phyloP scores from a whole-genome alignment of 2,888 invertebrate genomes.

The Mechanitis mazaeus region DNA sequence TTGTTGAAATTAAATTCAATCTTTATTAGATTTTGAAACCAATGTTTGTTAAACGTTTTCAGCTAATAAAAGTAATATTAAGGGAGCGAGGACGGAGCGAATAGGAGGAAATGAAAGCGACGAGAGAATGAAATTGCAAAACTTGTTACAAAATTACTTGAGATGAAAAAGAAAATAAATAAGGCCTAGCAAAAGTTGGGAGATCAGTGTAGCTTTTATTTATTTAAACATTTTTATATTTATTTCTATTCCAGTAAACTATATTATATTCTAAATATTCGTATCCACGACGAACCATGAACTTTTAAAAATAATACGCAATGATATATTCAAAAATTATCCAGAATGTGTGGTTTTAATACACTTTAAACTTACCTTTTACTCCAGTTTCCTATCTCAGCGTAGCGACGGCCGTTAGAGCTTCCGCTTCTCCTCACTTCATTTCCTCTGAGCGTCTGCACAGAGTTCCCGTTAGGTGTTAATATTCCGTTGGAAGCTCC shows the following conservation, averaged over 20 bases:
- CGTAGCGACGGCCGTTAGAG: conserved; percentile 74
- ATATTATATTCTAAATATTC: too few relatives aligned
- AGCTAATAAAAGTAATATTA: conserved; percentile 75
- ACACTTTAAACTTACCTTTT: conserved; percentile 64
- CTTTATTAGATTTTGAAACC: conserved; percentile 65
- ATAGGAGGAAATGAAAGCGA: conserved; percentile 72
- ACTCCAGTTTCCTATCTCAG: conserved; percentile 78
- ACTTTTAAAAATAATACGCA: neutral
- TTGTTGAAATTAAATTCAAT: conserved; percentile 55
- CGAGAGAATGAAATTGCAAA: conserved; percentile 75
- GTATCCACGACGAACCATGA: neutral
- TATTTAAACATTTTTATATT: conserved; percentile 15
- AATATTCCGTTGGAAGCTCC: conserved; percentile 66
- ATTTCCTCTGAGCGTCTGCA: conserved; percentile 71
- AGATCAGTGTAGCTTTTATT: conserved; percentile 42
- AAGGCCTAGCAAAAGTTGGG: conserved; percentile 59
- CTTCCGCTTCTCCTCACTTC: conserved; percentile 73
- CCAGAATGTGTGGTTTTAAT: conserved; percentile 2
- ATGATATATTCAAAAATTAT: neutral
- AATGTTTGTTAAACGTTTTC: conserved; percentile 74
- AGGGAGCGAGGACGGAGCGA: conserved; percentile 54
- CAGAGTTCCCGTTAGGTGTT: conserved; percentile 72
- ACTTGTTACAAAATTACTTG: conserved; percentile 72
- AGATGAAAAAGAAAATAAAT: conserved; percentile 70
- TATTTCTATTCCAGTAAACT: too few relatives aligned